phyloP scores from a whole-genome alignment of 2,888 invertebrate species.

The Exocentrus adspersus region DNA sequence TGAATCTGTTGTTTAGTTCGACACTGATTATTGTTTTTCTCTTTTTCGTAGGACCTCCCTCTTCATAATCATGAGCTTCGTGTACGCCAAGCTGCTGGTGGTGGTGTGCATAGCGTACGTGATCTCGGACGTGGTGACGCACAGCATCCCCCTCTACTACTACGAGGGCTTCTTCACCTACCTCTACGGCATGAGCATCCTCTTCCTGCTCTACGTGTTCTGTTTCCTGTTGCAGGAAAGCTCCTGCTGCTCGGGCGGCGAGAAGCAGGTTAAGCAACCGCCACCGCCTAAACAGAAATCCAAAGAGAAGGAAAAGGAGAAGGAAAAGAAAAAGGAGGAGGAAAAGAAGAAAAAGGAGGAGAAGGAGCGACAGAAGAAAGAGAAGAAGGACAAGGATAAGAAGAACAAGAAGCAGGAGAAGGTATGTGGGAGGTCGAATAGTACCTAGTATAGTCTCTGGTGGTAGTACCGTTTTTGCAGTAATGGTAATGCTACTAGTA shows the following conservation, averaged over 20 bases:
- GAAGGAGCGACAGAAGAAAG: slow-evolving; percentile 69
- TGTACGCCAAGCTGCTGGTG: slow-evolving; percentile 93
- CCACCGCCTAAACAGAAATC: slow-evolving; percentile 64
- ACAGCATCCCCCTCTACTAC: slow-evolving; percentile 90
- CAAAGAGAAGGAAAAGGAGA: slow-evolving; percentile 66
- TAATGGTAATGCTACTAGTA: no score
- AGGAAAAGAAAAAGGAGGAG: slow-evolving; percentile 66
- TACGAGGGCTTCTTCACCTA: slow-evolving; percentile 97
- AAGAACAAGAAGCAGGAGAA: slow-evolving; percentile 65
- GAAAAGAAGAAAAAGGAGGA: slow-evolving; percentile 68
- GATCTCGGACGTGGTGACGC: slow-evolving; percentile 93
- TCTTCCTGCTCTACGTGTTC: slow-evolving; percentile 93
- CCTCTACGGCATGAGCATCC: slow-evolving; percentile 90
- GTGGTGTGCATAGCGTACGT: slow-evolving; percentile 95
- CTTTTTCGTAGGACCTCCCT: slow-evolving; percentile 83
- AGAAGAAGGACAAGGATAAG: slow-evolving; percentile 65
- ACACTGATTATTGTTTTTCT: background rate
- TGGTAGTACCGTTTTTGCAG: no score
- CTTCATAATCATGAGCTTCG: slow-evolving; percentile 95
- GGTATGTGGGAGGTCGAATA: slow-evolving; percentile 55
- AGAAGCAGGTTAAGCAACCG: slow-evolving; percentile 63
- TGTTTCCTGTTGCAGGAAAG: slow-evolving; percentile 94
- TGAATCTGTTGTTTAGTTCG: no score
- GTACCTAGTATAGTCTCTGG: no score
- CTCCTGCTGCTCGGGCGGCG: slow-evolving; percentile 80